phyloP scores from a whole-genome alignment of 2,888 invertebrate species.

The Carterocephalus palaemon region DNA sequence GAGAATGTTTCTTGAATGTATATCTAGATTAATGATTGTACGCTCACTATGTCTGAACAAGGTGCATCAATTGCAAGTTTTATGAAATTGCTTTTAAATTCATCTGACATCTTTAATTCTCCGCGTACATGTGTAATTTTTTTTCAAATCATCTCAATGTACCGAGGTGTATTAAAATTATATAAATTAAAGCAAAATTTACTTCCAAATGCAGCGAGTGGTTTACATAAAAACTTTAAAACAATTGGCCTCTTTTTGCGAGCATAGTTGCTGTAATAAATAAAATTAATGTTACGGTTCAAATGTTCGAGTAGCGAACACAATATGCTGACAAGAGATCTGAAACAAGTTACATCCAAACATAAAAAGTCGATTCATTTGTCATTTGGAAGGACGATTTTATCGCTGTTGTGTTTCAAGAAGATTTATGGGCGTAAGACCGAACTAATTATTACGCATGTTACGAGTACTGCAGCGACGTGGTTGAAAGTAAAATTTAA shows the following conservation, averaged over 20 bases:
- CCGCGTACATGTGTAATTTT: too few species aligned
- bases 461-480: constrained; percentile 8
- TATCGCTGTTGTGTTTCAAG: constrained; percentile 20
- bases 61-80: too few species aligned
- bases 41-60: too few species aligned
- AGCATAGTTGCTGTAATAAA: constrained; percentile 5
- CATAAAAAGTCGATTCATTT: constrained; percentile 25
- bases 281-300: constrained; percentile 10
- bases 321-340: constrained; percentile 24
- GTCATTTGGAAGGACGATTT: constrained; percentile 22
- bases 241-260: background rate
- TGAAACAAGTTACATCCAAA: constrained; percentile 21
- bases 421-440: constrained; percentile 14
- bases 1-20: constrained; percentile 3
- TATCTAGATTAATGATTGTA: constrained; percentile 10
- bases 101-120: too few species aligned
- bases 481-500: constrained; percentile 15
- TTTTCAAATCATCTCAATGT: too few species aligned
- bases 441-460: constrained; percentile 15
- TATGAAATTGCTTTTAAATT: too few species aligned
- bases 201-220: too few species aligned
- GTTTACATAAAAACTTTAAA: too few species aligned
- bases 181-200: too few species aligned
- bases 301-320: constrained; percentile 13
- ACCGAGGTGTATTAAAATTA: too few species aligned